A percentile compares a stretch with the other conserved stretches of the same genome.
phyloP scores from a whole-genome alignment of 2,888 invertebrate species.

The Scaptomyza polygonia region DNA sequence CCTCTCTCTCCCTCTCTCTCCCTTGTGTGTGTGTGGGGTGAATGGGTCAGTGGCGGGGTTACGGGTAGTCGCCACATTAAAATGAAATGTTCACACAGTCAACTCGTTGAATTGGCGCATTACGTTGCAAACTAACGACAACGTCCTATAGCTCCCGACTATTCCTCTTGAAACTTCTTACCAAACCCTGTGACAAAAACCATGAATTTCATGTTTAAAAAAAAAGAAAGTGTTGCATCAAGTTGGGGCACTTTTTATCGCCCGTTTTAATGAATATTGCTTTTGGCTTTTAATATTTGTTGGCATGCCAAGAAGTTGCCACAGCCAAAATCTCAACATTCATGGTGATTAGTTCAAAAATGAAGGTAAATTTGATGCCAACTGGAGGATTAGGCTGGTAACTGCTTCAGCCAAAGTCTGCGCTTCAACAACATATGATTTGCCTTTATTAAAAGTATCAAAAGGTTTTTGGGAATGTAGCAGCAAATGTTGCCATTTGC shows the following conservation, averaged over 20 bases:
- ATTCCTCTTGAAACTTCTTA: neutral
- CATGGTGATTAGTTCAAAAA: conserved; percentile 39
- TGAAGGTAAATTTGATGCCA: conserved; percentile 38
- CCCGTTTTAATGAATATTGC: conserved; percentile 75
- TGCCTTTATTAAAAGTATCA: conserved; percentile 17
- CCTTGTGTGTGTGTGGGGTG: neutral
- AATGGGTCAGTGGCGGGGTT: conserved; percentile 25
- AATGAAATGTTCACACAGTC: conserved; percentile 77
- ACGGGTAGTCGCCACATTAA: conserved; percentile 61
- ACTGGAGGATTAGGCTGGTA: conserved; percentile 25
- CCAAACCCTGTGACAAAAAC: conserved; percentile 53
- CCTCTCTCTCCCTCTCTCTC: conserved; percentile 45
- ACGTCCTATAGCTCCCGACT: conserved; percentile 57
- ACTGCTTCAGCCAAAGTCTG: conserved; percentile 4
- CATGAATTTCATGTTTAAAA: conserved; percentile 54
- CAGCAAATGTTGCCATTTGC: neutral
- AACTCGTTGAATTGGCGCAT: conserved; percentile 43
- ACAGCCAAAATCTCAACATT: conserved; percentile 33
- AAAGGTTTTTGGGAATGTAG: neutral
- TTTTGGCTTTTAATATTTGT: conserved; percentile 70
- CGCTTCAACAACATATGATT: conserved; percentile 32
- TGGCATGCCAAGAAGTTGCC: conserved; percentile 29
- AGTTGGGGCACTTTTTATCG: conserved; percentile 62
- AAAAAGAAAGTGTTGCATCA: conserved; percentile 29
- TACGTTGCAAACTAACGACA: conserved; percentile 56